Evolutionary conservation across 2,888 invertebrate genomes (phyloP).

Genomic region (Calliphora vomitoria): DNA sequence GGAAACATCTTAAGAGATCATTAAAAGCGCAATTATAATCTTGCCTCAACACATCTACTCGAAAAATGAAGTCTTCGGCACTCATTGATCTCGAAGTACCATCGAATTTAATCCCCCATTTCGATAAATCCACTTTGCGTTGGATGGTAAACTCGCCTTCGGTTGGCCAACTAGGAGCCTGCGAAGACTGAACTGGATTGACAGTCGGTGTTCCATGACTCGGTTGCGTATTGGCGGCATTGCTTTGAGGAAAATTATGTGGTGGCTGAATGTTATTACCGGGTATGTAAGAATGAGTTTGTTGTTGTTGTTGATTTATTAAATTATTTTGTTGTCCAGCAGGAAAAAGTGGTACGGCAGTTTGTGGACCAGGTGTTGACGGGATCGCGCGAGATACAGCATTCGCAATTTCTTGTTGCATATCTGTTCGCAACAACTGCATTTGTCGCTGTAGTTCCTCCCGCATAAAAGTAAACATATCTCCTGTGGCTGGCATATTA

Average conservation of each 20-base stretch:
- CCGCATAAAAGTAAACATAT: not conserved
- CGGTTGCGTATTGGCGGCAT: not conserved
- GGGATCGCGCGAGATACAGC: not conserved
- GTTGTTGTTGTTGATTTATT: not conserved
- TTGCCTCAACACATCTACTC: slow-evolving; percentile 2
- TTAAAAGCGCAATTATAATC: slow-evolving; percentile 4
- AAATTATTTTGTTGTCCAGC: not conserved
- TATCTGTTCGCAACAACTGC: not conserved
- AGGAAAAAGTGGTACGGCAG: not conserved
- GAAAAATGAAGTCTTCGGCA: slow-evolving; percentile 10
- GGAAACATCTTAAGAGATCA: not conserved
- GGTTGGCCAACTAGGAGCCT: not conserved
- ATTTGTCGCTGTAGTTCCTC: not conserved
- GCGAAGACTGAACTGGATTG: not conserved
- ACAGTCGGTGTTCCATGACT: not conserved
- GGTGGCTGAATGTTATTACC: not conserved
- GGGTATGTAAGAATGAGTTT: not conserved
- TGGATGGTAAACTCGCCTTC: not conserved
- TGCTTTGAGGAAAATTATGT: not conserved
- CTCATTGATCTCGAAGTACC: slow-evolving; percentile 4
- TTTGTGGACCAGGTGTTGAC: not conserved
- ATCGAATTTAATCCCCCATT: slow-evolving; percentile 31
- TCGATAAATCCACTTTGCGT: not conserved
- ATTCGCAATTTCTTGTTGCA: not conserved
- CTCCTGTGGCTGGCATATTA: not conserved